Conservation (phyloP, 1,140 invertebrate species). For the Rhopalosiphum maidis region DNA sequence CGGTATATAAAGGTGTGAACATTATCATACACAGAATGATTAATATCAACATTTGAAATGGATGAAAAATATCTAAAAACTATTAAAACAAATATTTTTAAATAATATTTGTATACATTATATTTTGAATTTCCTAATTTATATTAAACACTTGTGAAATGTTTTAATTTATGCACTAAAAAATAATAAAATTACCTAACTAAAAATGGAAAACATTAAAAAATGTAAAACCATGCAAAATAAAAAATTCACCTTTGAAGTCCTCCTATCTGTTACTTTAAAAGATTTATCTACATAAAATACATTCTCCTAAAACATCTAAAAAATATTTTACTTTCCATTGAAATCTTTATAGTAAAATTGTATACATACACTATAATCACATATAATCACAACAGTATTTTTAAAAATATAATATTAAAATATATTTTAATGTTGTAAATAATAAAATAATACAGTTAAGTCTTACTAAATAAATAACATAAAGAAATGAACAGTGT, state of each 20-base stretch:
- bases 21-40: no score
- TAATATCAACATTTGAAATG: no score
- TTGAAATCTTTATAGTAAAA: not conserved
- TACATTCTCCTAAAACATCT: not conserved
- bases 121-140: no score
- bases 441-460: not conserved
- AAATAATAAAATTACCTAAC: no score
- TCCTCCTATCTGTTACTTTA: not conserved
- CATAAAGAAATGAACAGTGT: not conserved
- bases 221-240: no score
- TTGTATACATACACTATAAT: not conserved
- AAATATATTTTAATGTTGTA: not conserved
- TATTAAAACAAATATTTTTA: no score
- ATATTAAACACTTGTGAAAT: no score
- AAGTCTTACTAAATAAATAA: not conserved
- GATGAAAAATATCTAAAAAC: no score
- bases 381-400: not conserved
- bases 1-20: no score
- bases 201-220: no score
- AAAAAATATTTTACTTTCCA: not conserved
- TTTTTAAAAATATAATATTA: not conserved
- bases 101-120: no score
- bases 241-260: not conserved
- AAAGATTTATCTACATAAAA: not conserved
- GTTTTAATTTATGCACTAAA: no score